Evolutionary conservation across 2,888 invertebrate species (phyloP).

Genomic region (Chorisops tibialis): DNA sequence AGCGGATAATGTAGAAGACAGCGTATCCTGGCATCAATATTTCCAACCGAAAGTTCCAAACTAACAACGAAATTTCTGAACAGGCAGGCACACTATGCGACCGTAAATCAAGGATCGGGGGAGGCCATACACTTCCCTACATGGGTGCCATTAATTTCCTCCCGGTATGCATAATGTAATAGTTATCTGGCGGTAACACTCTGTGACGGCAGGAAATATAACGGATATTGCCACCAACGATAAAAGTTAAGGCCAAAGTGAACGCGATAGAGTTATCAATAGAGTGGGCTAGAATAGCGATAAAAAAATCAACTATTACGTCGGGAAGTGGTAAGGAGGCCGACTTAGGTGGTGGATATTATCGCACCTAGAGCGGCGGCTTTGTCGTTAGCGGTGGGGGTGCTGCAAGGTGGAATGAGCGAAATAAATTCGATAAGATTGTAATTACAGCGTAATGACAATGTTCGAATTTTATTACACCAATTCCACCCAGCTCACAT

Average conservation of each 20-base stretch:
- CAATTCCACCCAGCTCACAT: too few relatives aligned
- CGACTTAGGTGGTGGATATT: too few relatives aligned
- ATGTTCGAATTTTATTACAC: too few relatives aligned
- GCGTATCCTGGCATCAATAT: conserved; percentile 18
- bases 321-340: too few relatives aligned
- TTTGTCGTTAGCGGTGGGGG: too few relatives aligned
- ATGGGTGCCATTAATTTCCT: conserved; percentile 32
- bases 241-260: conserved; percentile 21
- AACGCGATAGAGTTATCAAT: conserved; percentile 19
- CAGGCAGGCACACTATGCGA: conserved; percentile 8
- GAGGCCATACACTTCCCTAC: not conserved
- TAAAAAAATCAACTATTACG: too few relatives aligned
- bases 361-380: too few relatives aligned
- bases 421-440: too few relatives aligned
- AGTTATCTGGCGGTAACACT: conserved; percentile 33
- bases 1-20: conserved; percentile 20
- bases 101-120: conserved; percentile 17
- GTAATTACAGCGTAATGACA: too few relatives aligned
- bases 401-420: too few relatives aligned
- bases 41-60: conserved; percentile 9
- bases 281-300: too few relatives aligned
- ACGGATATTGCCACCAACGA: conserved; percentile 26
- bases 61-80: conserved; percentile 12
- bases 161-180: conserved; percentile 34
- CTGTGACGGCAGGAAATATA: conserved; percentile 24